phyloP scores from a whole-genome alignment of 2,797 vertebrate species.

The Oceanodroma leucorhoa region DNA sequence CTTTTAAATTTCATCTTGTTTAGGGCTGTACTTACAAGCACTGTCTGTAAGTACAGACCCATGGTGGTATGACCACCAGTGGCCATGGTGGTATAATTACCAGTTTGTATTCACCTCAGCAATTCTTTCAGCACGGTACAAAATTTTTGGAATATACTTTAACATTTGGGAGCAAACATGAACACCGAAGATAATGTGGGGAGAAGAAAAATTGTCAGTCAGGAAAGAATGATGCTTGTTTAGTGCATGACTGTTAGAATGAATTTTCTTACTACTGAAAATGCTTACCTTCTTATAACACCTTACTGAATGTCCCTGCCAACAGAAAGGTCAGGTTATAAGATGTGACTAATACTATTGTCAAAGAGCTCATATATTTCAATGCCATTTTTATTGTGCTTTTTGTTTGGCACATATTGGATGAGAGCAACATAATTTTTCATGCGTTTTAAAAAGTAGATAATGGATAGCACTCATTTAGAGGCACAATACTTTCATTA shows the following conservation, averaged over 20 bases:
- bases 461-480: constrained; percentile 55
- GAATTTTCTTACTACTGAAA: constrained; percentile 59
- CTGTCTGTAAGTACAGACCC: background rate
- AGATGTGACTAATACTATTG: constrained; percentile 59
- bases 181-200: background rate
- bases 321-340: constrained; percentile 64
- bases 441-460: constrained; percentile 32
- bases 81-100: background rate
- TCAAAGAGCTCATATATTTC: constrained; percentile 63
- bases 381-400: constrained; percentile 47
- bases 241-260: constrained; percentile 46
- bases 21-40: background rate
- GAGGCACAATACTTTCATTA: constrained; percentile 54
- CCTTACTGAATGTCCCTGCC: constrained; percentile 48
- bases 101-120: background rate
- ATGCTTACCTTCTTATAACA: constrained; percentile 48
- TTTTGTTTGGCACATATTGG: constrained; percentile 52
- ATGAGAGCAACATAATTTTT: constrained; percentile 57
- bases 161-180: background rate
- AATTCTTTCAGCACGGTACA: background rate
- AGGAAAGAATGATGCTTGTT: background rate
- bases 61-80: background rate
- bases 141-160: background rate
- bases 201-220: constrained; percentile 8
- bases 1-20: background rate